Evolutionary conservation across 1,140 invertebrate species (phyloP), one percentile per base, ranked within the genome.

Genomic region (Pseudachorutes palmiensis): DNA sequence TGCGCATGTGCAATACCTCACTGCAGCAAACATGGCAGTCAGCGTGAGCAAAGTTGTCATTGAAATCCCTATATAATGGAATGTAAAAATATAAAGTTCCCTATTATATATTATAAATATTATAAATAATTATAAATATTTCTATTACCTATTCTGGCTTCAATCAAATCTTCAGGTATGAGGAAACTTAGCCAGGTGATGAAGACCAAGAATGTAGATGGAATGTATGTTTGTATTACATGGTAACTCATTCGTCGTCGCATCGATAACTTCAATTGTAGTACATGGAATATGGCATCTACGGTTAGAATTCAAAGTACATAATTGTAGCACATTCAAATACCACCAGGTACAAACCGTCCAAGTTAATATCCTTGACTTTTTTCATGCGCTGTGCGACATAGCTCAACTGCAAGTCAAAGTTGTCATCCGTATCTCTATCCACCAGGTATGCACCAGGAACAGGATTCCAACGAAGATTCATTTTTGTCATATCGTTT

Each of bases 161-260:
- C 83, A 14, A 85, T 82, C 32, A 84, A 81, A 75, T 84, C 83
- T 0, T 83, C 83, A 59, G 84, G 84, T 12, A 85, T 83, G 31
- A 84, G 81, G 75, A 85, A 85, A 62, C 83, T 83, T 58, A 84
- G 83, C 84, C 84, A 86, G 1, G 83, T 84, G 72, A 86, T 84
- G 72, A 84, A 82, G 33, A 85, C 83, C 70, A 85, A 85, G 48
- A 86, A 74, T 1, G 83, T 82, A 14, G 82, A 84, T 0, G 84
- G 84, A 12, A 86, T 75, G 72, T 85, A 86, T 68, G 82, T 84
- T 74, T 55, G 51, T 14, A 55, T 14, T 9, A 55, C 14, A 26
- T 55, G 51, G 51, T 55, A 55, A 55, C 14, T 55, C 51, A 55
- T 55, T 14, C 51, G 12, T 3, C 51, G 51, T 26, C 51, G 51